A percentile compares a stretch with the other conserved stretches of the same genome.
Evolutionary conservation across 2,888 invertebrate species (phyloP).

Genomic region (Erebia palarica): DNA sequence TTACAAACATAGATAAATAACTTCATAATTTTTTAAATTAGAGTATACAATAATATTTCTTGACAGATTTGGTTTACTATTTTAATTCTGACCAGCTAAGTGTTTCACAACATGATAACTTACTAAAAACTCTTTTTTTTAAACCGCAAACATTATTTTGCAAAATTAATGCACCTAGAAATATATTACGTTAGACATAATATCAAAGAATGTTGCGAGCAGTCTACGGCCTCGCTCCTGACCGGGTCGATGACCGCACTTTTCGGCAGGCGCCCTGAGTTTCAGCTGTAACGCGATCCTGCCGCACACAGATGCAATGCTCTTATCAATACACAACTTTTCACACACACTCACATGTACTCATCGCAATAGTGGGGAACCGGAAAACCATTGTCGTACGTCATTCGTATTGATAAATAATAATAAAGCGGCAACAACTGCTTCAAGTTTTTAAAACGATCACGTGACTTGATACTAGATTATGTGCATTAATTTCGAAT

Average conservation of each 20-base stretch:
- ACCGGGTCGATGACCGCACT: slow-evolving; percentile 76
- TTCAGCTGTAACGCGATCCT: slow-evolving; percentile 81
- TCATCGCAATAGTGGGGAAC: slow-evolving; percentile 43
- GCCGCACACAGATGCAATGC: slow-evolving; percentile 56
- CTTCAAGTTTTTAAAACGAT: slow-evolving; percentile 34
- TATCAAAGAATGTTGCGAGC: slow-evolving; percentile 51
- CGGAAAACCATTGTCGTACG: slow-evolving; percentile 58
- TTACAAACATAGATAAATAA: no score
- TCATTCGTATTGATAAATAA: slow-evolving; percentile 50
- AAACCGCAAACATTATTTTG: background rate
- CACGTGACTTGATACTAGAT: slow-evolving; percentile 39
- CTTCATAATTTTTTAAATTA: no score
- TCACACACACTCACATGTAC: slow-evolving; percentile 39
- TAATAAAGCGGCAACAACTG: slow-evolving; percentile 42
- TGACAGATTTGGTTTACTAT: no score
- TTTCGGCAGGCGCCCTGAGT: slow-evolving; percentile 80
- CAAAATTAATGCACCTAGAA: slow-evolving; percentile 29
- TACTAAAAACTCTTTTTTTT: background rate
- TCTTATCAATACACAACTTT: slow-evolving; percentile 34
- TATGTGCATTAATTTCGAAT: slow-evolving; percentile 36
- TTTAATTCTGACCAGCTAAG: no score
- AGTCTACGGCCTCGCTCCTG: slow-evolving; percentile 70
- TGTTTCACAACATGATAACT: no score
- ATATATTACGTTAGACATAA: slow-evolving; percentile 51
- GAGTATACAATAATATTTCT: no score